Conservation (phyloP, 2,113 vertebrate genomes). For the Ciconia boyciana region DNA sequence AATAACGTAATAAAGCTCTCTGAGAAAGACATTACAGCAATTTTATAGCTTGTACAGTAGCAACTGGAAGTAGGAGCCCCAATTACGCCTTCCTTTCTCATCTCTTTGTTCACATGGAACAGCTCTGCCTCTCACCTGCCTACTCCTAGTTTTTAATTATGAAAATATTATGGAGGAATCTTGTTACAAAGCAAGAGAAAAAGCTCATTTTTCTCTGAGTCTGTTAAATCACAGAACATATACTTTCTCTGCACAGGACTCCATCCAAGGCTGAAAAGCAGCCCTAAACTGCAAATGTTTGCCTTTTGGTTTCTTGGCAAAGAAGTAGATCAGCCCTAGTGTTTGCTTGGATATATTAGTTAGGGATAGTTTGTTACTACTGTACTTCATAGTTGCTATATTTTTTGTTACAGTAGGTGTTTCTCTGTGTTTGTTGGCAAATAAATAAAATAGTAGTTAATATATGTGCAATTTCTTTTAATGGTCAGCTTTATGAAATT, state of each 20-base stretch:
- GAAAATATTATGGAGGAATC: slow-evolving; percentile 40
- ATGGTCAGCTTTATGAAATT: background rate
- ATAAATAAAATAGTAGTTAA: background rate
- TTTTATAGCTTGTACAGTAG: background rate
- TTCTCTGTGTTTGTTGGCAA: background rate
- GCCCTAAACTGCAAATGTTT: background rate
- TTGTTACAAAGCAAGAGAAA: background rate
- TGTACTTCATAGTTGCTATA: background rate
- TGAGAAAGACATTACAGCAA: background rate
- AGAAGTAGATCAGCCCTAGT: background rate
- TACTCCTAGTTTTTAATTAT: slow-evolving; percentile 33
- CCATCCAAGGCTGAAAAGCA: background rate
- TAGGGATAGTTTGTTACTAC: background rate
- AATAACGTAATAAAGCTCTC: background rate
- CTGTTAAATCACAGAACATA: background rate
- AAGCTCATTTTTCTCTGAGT: background rate
- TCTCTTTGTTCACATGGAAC: slow-evolving; percentile 26
- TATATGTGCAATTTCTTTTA: background rate
- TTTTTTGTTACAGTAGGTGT: background rate
- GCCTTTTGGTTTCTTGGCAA: background rate
- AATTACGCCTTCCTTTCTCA: background rate
- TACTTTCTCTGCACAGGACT: background rate
- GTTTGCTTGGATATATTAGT: background rate
- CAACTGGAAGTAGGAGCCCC: slow-evolving; percentile 20
- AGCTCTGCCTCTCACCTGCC: slow-evolving; percentile 39